Evolutionary conservation across 1,140 invertebrate species (phyloP).

Genomic region (Caenorhabditis elegans): WBcel235 BX284602.5:8426001-8426500

Average conservation of each 20-base stretch:
- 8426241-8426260: constrained; percentile 82
- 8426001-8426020: constrained; percentile 21
- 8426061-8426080: constrained; percentile 65
- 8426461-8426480: constrained; percentile 69
- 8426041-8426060: constrained; percentile 66
- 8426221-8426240: constrained; percentile 74
- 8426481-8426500: constrained; percentile 82
- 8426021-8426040: constrained; percentile 65
- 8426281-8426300: constrained; percentile 87
- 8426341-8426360: constrained; percentile 81
- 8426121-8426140: constrained; percentile 75
- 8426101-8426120: constrained; percentile 72
- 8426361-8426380: constrained; percentile 87
- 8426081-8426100: constrained; percentile 81
- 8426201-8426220: constrained; percentile 64
- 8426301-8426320: constrained; percentile 82
- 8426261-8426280: constrained; percentile 94
- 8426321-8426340: constrained; percentile 83
- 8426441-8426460: constrained; percentile 81
- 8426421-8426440: constrained; percentile 80
- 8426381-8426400: constrained; percentile 74
- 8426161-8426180: constrained; percentile 53
- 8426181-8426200: background rate
- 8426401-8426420: constrained; percentile 75
- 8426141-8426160: constrained; percentile 85